Base-by-base conservation (phyloP, 2,888 invertebrate genomes). In the Drosophila dives region DNA sequence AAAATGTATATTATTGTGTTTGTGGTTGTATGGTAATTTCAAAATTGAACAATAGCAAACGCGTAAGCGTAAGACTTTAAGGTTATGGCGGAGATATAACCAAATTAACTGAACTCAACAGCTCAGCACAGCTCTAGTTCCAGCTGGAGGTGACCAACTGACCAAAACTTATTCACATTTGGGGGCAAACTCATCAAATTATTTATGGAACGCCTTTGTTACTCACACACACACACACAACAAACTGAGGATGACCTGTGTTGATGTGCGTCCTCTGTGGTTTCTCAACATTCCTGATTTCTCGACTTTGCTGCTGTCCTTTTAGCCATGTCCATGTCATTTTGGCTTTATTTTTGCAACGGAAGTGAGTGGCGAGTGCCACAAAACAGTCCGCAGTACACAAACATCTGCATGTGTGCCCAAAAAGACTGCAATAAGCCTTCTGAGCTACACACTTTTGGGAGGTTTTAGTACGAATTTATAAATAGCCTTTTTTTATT, bases 261-360 rank as follows among this genome's bases (percentile, higher is more conserved):
- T 64, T 81, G 81, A 81, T 74, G 75, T 58, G 65, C 56, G 77
- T 89, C 87, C 85, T 84, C 89, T 80, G 89, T 61, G 85, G 89
- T 56, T 82, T 69, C 63, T 48, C 26, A 45, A 56, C 71, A 56
- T 55, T 71, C 65, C 63, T 51, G n/a, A 55, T 74, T 54, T 55
- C 48, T 80, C 51, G 50, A 54, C 64, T 74, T 54, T 71, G 67
- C 60, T 26, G 36, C 29, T 56, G 29, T 55, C 64, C 70, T 40
- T 75, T 72, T 73, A 34, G 65, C 63, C 80, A 45, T 76, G 72
- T 64, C 58, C 75, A 63, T 74, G 77, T 75, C 84, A 78, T 64
- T 72, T 75, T 70, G 72, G 76, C 67, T 76, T 77, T 68, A 54
- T 65, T 72, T 76, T 67, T 79, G 89, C 73, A 88, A 72, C 81